Base-by-base conservation (phyloP, 2,113 vertebrate genomes). In the Nothoprocta perdicaria region DNA sequence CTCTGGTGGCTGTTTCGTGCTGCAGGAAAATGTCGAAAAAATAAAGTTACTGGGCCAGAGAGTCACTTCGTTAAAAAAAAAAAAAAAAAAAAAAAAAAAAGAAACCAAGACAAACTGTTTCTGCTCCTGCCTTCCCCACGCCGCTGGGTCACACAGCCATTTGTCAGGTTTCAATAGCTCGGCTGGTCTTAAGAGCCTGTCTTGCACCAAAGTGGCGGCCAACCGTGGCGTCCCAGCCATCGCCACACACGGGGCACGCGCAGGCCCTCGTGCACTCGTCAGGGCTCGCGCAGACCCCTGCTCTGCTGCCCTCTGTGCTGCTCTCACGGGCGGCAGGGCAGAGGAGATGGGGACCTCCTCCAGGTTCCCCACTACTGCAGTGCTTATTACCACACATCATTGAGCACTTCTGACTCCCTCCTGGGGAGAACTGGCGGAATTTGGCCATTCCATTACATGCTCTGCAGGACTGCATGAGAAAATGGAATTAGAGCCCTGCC, bases 251-350 rank as follows among this genome's bases (percentile, higher is more conserved):
- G 1, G 74, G 72, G 69, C 23, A 48, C 63, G 46, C 1, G 0
- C 0, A 9, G 11, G 58, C 86, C 43, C 52, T 43, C 78, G 55
- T 67, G 74, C 76, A 65, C 81, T 78, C 52, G 26, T 15, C 6
- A 0, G 22, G 83, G 88, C 76, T 57, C 14, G 26, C 1, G 5
- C 80, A 84, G 77, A 73, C 67, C 43, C 62, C 66, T 86, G 0
- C 0, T 63, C 52, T 16, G 1, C 19, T 0, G 0, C 46, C 80
- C 3, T 0, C 1, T 2, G 52, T 61, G 19, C 60, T 35, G 33
- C 31, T 90, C 29, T 53, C 27, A 1, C 0, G 1, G 38, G 52
- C 58, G 78, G 79, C 0, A 0, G 5, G 2, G 67, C 41, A 27
- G 38, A 62, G 41, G 61, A 66, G 65, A 63, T 11, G 40, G 89